Percentiles rank a stretch among this genome's conserved stretches.
Evolutionary conservation across 1,140 invertebrate species (phyloP).

Genomic region (Drosophila varians): DNA sequence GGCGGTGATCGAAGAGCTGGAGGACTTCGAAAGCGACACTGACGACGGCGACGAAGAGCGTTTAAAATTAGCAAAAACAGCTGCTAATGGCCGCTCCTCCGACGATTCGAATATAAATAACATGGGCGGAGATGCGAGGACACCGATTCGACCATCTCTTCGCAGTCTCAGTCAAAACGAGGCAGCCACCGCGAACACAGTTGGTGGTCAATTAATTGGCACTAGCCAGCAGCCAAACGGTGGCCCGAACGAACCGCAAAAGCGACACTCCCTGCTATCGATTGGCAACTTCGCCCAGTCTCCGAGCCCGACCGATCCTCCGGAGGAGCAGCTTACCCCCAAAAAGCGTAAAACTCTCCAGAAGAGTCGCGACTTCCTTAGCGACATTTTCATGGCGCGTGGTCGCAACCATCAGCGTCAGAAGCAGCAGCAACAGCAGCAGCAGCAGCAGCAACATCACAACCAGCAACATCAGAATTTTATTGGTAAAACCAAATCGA

Average conservation of each 20-base stretch:
- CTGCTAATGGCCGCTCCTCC: constrained; percentile 74
- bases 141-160: constrained; percentile 19
- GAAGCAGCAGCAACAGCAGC: constrained; percentile 42
- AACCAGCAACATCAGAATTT: constrained; percentile 18
- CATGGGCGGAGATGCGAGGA: constrained; percentile 51
- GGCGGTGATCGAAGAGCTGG: constrained; percentile 75
- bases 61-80: constrained; percentile 82
- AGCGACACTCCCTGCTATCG: constrained; percentile 64
- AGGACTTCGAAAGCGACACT: constrained; percentile 66
- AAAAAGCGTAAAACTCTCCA: constrained; percentile 49
- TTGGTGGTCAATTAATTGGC: constrained; percentile 59
- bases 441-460: constrained; percentile 31
- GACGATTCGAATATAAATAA: constrained; percentile 77
- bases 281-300: constrained; percentile 15
- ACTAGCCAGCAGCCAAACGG: constrained; percentile 48
- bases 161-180: constrained; percentile 75
- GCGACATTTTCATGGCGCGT: constrained; percentile 82
- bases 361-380: constrained; percentile 75
- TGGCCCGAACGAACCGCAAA: constrained; percentile 45
- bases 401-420: constrained; percentile 81
- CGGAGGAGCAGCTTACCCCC: not conserved
- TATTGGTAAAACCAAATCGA: constrained; percentile 36
- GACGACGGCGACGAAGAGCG: constrained; percentile 41
- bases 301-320: not conserved
- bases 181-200: constrained; percentile 61